phyloP scores from a whole-genome alignment of 2,888 invertebrate species.

The Macrosoma leucophasiata region DNA sequence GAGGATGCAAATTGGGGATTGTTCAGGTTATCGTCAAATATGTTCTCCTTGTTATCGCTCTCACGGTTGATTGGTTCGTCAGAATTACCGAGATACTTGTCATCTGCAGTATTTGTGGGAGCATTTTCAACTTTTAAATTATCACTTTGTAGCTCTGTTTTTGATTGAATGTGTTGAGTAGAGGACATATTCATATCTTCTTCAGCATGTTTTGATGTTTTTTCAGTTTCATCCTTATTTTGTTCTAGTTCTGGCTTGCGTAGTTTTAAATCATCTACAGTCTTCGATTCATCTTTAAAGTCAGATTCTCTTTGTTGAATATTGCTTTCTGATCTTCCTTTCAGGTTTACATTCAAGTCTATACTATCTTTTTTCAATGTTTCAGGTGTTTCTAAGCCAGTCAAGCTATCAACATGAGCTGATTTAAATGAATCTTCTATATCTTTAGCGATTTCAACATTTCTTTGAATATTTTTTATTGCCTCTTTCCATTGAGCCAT shows the following conservation, averaged over 20 bases:
- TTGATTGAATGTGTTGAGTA: conserved; percentile 23
- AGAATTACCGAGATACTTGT: conserved; percentile 1
- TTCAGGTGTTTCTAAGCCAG: too few species aligned
- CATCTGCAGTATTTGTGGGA: conserved; percentile 4
- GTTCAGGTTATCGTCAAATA: too few species aligned
- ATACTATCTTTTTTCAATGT: neutral
- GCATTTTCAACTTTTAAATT: conserved; percentile 20
- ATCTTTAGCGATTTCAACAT: conserved; percentile 48
- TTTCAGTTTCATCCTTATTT: conserved; percentile 4
- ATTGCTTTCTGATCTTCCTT: too few species aligned
- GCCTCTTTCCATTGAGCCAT: conserved; percentile 57
- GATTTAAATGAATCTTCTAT: conserved; percentile 53
- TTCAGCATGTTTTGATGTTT: conserved; percentile 3
- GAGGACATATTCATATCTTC: conserved; percentile 22
- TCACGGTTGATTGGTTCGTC: too few species aligned
- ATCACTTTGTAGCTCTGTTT: conserved; percentile 23
- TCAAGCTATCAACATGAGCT: too few species aligned
- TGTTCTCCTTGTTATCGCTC: too few species aligned
- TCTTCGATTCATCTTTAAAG: too few species aligned
- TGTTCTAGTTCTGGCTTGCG: too few species aligned
- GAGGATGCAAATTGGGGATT: too few species aligned
- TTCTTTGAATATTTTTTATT: conserved; percentile 44
- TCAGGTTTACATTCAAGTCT: too few species aligned
- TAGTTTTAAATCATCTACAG: too few species aligned
- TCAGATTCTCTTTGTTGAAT: too few species aligned